Evolutionary conservation across 2,797 vertebrate genomes (phyloP).

Genomic region (Brachymystax lenok): DNA sequence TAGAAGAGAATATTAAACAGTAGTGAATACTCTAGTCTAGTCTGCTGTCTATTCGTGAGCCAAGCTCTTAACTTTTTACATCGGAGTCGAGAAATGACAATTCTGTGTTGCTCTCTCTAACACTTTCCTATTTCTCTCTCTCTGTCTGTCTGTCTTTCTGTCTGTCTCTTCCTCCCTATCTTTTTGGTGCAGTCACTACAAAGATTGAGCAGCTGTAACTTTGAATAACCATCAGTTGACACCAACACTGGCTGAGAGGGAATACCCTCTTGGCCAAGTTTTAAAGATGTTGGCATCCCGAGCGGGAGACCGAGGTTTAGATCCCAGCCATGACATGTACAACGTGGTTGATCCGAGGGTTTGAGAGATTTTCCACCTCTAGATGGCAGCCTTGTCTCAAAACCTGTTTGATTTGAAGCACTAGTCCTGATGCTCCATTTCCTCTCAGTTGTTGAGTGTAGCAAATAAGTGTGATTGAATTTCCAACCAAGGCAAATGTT

Average conservation of each 20-base stretch:
- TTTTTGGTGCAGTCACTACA: background rate
- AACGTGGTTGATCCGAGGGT: background rate
- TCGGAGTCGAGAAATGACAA: background rate
- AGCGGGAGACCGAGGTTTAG: background rate
- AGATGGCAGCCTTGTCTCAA: constrained; percentile 56
- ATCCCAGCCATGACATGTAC: background rate
- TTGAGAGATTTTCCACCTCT: constrained; percentile 29
- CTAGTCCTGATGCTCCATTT: background rate
- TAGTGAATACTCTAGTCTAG: constrained; percentile 53
- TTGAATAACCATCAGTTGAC: background rate
- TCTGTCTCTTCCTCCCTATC: background rate
- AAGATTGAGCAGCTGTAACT: background rate
- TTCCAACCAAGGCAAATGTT: background rate
- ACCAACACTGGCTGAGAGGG: background rate
- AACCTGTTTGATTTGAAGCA: constrained; percentile 11
- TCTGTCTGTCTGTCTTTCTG: background rate
- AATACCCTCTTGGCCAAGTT: background rate
- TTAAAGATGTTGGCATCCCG: background rate
- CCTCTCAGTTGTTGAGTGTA: background rate
- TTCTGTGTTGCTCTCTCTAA: too few relatives aligned
- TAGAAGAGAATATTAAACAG: constrained; percentile 73
- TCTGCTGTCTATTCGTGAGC: constrained; percentile 11
- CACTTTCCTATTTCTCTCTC: background rate
- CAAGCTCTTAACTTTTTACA: constrained; percentile 61
- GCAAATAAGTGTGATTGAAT: constrained; percentile 2